phyloP scores from a whole-genome alignment of 2,113 vertebrate genomes.

The Gasterosteus nipponicus region DNA sequence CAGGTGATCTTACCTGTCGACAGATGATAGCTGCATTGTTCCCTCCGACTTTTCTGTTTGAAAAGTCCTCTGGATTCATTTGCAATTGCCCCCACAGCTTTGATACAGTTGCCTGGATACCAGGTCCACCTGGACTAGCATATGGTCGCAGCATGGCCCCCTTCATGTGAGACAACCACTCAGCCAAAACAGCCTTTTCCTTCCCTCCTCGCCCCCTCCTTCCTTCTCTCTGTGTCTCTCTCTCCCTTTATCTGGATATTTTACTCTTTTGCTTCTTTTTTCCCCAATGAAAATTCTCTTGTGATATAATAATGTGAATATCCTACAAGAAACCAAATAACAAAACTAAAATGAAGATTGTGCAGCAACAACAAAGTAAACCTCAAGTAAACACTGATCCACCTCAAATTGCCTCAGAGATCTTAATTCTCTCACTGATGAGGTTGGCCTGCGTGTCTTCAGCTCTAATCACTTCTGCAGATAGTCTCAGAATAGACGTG shows the following conservation, averaged over 20 bases:
- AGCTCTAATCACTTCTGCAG: slow-evolving; percentile 69
- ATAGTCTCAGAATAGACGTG: slow-evolving; percentile 52
- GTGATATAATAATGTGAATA: slow-evolving; percentile 7
- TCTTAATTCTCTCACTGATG: slow-evolving; percentile 63
- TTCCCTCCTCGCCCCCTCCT: slow-evolving; percentile 23
- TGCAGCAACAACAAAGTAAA: slow-evolving; percentile 5
- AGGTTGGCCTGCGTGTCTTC: slow-evolving; percentile 46
- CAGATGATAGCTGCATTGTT: slow-evolving; percentile 77
- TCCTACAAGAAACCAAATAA: background rate
- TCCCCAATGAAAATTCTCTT: slow-evolving; percentile 14
- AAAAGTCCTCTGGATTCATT: slow-evolving; percentile 76
- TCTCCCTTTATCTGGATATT: slow-evolving; percentile 26
- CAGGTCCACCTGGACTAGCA: slow-evolving; percentile 81
- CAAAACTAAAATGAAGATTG: slow-evolving; percentile 7
- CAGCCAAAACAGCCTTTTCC: slow-evolving; percentile 65
- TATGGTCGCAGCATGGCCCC: slow-evolving; percentile 80
- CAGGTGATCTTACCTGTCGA: slow-evolving; percentile 77
- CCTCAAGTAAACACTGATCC: background rate
- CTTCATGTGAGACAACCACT: slow-evolving; percentile 75
- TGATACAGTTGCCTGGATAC: slow-evolving; percentile 82
- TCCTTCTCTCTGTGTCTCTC: slow-evolving; percentile 19
- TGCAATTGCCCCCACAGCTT: slow-evolving; percentile 72
- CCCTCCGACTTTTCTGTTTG: slow-evolving; percentile 67
- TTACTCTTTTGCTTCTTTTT: slow-evolving; percentile 1
- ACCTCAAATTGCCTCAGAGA: slow-evolving; percentile 38